Conservation (phyloP, 2,797 vertebrate genomes). For the Melanotaenia pygmaea region DNA sequence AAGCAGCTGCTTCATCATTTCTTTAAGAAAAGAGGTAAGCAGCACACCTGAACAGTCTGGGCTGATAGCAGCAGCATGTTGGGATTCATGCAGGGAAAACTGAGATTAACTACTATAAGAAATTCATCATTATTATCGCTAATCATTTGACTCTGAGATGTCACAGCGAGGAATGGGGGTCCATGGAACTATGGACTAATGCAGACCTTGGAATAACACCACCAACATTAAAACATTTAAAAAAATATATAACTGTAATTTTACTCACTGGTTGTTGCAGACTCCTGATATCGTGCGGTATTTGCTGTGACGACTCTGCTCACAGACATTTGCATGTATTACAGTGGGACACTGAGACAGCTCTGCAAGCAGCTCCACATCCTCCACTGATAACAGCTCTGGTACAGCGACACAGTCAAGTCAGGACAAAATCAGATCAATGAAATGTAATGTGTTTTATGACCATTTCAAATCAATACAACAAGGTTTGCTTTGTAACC, state of each 20-base stretch:
- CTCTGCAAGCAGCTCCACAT: slow-evolving; percentile 81
- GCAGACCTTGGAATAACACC: too few relatives aligned
- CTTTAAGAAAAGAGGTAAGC: too few relatives aligned
- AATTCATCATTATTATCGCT: too few relatives aligned
- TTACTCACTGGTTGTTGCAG: slow-evolving; percentile 92
- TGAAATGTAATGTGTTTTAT: not conserved
- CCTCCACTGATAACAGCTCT: slow-evolving; percentile 79
- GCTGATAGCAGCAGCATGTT: too few relatives aligned
- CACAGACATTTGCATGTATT: slow-evolving; percentile 77
- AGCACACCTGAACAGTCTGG: too few relatives aligned
- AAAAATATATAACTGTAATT: not conserved
- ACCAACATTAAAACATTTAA: too few relatives aligned
- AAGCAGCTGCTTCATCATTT: too few relatives aligned
- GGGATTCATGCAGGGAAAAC: too few relatives aligned
- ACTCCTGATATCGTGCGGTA: slow-evolving; percentile 89
- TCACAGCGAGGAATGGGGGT: too few relatives aligned
- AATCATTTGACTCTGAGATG: too few relatives aligned
- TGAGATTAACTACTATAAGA: too few relatives aligned
- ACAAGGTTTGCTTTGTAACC: not conserved
- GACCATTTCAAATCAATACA: not conserved
- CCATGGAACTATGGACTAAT: too few relatives aligned
- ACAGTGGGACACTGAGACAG: slow-evolving; percentile 85
- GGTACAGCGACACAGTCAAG: not conserved
- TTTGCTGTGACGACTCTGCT: slow-evolving; percentile 77
- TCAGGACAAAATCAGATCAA: not conserved